A percentile compares a stretch with the other conserved stretches of the same genome.
Evolutionary conservation across 2,888 invertebrate species (phyloP).

Genomic region (Sarcophaga carnaria): DNA sequence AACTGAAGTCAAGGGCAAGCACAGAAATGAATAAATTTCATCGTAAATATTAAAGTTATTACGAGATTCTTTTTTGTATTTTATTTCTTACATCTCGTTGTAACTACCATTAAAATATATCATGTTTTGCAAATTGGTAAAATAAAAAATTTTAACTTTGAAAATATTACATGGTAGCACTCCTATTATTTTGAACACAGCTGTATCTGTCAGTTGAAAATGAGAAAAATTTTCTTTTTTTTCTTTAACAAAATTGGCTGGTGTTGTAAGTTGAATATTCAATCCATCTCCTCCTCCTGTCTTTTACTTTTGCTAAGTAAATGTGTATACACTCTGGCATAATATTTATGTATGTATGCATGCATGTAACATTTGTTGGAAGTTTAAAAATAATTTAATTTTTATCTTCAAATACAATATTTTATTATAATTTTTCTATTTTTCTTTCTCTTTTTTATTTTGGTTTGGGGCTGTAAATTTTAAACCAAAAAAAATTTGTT

Average conservation of each 20-base stretch:
- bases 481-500: slow-evolving; percentile 1
- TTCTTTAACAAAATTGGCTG: slow-evolving; percentile 21
- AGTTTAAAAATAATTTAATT: neutral
- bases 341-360: neutral
- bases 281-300: slow-evolving; percentile 3
- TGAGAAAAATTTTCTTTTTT: slow-evolving; percentile 1
- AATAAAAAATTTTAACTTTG: no score
- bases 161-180: no score
- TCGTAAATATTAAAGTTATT: no score
- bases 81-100: no score
- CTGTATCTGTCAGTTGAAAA: slow-evolving; percentile 2
- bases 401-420: no score
- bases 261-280: slow-evolving; percentile 24
- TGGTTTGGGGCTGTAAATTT: slow-evolving; percentile 27
- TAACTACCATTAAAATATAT: no score
- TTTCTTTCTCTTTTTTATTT: neutral
- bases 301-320: neutral
- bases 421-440: no score
- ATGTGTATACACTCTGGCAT: slow-evolving; percentile 9
- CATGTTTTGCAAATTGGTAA: no score
- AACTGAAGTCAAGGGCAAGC: no score
- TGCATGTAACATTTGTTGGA: neutral
- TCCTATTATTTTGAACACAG: no score
- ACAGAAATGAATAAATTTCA: no score
- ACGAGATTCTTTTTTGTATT: no score